phyloP scores from a whole-genome alignment of 2,113 vertebrate species.

The Malurus alboscapulatus region DNA sequence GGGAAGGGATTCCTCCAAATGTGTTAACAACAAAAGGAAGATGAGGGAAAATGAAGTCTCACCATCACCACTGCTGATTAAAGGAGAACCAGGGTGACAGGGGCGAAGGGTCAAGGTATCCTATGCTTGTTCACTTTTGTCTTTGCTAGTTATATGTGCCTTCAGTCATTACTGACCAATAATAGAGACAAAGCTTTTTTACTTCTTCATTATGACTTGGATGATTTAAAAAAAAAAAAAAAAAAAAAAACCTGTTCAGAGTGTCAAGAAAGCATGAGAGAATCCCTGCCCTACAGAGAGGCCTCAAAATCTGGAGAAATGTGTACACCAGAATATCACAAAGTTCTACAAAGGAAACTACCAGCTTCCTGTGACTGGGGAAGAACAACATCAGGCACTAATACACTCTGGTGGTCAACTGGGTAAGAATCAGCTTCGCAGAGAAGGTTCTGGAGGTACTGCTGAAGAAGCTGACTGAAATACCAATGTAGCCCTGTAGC shows the following conservation, averaged over 20 bases:
- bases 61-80: neutral
- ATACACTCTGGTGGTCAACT: neutral
- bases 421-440: neutral
- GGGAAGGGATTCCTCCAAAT: neutral
- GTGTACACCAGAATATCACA: fast-evolving
- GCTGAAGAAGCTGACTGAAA: neutral
- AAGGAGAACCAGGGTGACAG: neutral
- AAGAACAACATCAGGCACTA: neutral
- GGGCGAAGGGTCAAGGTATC: neutral
- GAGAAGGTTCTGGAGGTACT: neutral
- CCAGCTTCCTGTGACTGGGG: fast-evolving
- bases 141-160: neutral
- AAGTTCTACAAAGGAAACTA: neutral
- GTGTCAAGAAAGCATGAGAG: neutral
- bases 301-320: neutral
- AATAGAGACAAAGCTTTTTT: neutral
- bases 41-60: neutral
- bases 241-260: neutral
- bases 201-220: neutral
- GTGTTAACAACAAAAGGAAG: neutral
- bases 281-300: neutral
- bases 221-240: neutral
- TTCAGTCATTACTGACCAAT: neutral
- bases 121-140: neutral
- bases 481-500: neutral